phyloP scores from a whole-genome alignment of 2,797 vertebrate species.

The Strix occidentalis region DNA sequence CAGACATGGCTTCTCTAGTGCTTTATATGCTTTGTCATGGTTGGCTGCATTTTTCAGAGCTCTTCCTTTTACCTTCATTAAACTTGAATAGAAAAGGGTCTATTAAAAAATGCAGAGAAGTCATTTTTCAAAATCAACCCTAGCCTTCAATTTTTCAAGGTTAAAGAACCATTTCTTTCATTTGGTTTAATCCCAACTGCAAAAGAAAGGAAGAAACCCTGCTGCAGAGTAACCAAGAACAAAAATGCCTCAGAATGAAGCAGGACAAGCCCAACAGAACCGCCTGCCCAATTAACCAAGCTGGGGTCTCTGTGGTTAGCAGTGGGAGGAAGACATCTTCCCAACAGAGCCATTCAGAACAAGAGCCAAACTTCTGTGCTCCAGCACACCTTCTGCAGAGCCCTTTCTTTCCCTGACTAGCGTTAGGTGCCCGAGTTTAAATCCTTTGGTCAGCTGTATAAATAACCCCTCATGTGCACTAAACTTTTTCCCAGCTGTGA shows the following conservation, averaged over 20 bases:
- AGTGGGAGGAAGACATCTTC: neutral
- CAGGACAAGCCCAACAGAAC: neutral
- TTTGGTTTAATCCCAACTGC: neutral
- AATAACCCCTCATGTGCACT: neutral
- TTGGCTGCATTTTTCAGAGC: conserved; percentile 28
- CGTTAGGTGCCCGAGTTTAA: neutral
- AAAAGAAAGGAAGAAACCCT: neutral
- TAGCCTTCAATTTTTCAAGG: neutral
- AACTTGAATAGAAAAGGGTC: conserved; percentile 34
- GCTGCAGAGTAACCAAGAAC: neutral
- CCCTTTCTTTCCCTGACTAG: neutral
- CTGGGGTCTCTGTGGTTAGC: neutral
- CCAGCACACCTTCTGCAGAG: neutral
- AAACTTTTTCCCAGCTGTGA: neutral
- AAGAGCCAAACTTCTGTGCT: neutral
- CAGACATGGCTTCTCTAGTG: neutral
- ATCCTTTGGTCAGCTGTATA: neutral
- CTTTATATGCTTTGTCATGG: conserved; percentile 14
- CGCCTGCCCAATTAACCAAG: neutral
- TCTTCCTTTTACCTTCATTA: conserved; percentile 37
- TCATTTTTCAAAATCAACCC: conserved; percentile 23
- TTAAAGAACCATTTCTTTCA: neutral
- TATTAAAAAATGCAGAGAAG: conserved; percentile 30
- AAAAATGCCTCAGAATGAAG: neutral
- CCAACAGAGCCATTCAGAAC: neutral